A percentile compares a stretch with the other conserved stretches of the same genome.
Conservation (phyloP, 2,888 invertebrate species). For the Dicyrtomina minuta region DNA sequence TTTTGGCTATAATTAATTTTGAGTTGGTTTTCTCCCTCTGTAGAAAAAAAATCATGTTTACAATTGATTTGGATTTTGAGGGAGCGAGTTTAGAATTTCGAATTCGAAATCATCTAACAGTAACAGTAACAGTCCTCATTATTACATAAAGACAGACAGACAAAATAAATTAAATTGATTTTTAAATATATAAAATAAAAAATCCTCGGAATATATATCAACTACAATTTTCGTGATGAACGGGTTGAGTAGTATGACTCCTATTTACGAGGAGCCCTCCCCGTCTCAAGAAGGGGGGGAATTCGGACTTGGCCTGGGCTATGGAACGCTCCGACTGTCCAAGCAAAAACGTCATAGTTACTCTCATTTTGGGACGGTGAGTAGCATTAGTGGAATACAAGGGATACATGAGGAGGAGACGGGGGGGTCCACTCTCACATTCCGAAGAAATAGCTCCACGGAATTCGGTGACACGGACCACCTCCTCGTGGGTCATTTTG, state of each 20-base stretch:
- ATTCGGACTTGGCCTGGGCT: too few relatives aligned
- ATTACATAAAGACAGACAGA: too few relatives aligned
- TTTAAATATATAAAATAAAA: too few relatives aligned
- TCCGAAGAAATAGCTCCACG: background rate
- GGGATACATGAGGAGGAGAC: slow-evolving; percentile 39
- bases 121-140: too few relatives aligned
- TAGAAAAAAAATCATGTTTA: too few relatives aligned
- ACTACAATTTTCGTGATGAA: slow-evolving; percentile 40
- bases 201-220: slow-evolving; percentile 48
- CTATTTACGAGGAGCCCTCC: slow-evolving; percentile 27
- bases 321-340: background rate
- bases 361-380: background rate
- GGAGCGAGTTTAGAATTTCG: too few relatives aligned
- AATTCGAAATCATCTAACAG: too few relatives aligned
- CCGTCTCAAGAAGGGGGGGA: background rate
- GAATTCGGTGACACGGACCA: slow-evolving; percentile 1
- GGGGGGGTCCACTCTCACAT: slow-evolving; percentile 30
- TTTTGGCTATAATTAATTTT: too few relatives aligned
- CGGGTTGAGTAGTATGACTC: slow-evolving; percentile 35
- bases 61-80: too few relatives aligned
- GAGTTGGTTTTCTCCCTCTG: too few relatives aligned
- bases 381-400: slow-evolving; percentile 39
- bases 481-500: slow-evolving; percentile 38
- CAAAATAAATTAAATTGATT: too few relatives aligned
- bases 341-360: too few relatives aligned